These are phyloP conservation scores for Crypturellus undulatus DNA, from an alignment of 2,113 vertebrate species.

Conservation along the genomic window DNA sequence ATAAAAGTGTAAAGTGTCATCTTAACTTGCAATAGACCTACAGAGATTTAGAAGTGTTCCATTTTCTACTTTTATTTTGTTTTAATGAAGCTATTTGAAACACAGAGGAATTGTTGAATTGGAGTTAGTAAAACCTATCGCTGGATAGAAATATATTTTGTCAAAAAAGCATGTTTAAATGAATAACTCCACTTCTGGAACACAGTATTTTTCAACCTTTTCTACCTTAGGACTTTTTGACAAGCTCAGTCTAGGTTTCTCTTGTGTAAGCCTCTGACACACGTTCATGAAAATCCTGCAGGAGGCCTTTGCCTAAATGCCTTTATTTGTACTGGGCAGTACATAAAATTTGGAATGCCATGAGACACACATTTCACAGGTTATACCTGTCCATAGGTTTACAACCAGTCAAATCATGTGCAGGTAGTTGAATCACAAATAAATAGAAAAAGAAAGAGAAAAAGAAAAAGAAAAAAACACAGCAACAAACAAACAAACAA, in stretches of 20 bases:
- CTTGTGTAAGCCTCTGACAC: background rate
- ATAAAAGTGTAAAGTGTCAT: background rate
- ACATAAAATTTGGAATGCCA: background rate
- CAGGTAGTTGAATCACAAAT: background rate
- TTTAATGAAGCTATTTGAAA: background rate
- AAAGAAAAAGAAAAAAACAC: too few species aligned
- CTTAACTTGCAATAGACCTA: background rate
- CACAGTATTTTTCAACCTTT: background rate
- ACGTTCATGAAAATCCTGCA: background rate
- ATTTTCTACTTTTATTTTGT: background rate
- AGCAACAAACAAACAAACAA: too few species aligned
- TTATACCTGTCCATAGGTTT: background rate
- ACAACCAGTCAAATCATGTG: background rate
- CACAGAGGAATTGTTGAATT: background rate
- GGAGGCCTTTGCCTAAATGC: background rate
- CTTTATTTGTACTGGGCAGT: background rate
- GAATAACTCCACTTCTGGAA: background rate
- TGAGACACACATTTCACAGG: background rate
- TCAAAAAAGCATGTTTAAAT: background rate
- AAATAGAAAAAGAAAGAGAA: background rate
- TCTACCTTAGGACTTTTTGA: background rate
- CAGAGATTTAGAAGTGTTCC: background rate
- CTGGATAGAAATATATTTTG: background rate
- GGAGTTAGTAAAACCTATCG: background rate
- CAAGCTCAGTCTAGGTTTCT: background rate